phyloP scores from a whole-genome alignment of 1,140 invertebrate genomes.

The Globodera ellingtonae region DNA sequence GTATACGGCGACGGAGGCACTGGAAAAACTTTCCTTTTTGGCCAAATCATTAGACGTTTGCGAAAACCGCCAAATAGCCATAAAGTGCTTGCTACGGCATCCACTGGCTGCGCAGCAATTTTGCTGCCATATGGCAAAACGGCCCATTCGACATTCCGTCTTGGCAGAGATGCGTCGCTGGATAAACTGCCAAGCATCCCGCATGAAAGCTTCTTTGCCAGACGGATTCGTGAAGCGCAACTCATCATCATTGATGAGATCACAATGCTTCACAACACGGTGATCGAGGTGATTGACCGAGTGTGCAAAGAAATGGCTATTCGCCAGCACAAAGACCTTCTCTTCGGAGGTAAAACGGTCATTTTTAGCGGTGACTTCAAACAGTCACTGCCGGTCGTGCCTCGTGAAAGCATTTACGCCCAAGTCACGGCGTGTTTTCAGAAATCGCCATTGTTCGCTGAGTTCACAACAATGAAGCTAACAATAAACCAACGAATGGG shows the following conservation, averaged over 20 bases:
- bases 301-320: background rate
- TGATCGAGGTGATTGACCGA: background rate
- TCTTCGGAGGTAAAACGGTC: conserved; percentile 20
- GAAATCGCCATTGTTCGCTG: background rate
- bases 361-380: too few species aligned
- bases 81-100: too few species aligned
- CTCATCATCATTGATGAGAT: conserved; percentile 35
- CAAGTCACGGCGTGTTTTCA: background rate
- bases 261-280: conserved; percentile 17
- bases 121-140: background rate
- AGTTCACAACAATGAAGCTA: background rate
- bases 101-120: conserved; percentile 10
- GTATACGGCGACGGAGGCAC: too few species aligned
- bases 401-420: background rate
- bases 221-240: too few species aligned
- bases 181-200: too few species aligned
- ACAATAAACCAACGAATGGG: too few species aligned
- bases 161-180: background rate
- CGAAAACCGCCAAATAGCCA: too few species aligned
- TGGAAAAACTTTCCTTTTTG: too few species aligned
- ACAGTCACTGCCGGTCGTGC: conserved; percentile 14
- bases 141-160: conserved; percentile 1
- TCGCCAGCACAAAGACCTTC: background rate
- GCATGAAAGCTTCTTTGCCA: too few species aligned
- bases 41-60: too few species aligned